Evolutionary conservation across 2,797 vertebrate species (phyloP), one percentile per base, ranked within the genome.

Genomic region (Yasuhikotakia modesta): DNA sequence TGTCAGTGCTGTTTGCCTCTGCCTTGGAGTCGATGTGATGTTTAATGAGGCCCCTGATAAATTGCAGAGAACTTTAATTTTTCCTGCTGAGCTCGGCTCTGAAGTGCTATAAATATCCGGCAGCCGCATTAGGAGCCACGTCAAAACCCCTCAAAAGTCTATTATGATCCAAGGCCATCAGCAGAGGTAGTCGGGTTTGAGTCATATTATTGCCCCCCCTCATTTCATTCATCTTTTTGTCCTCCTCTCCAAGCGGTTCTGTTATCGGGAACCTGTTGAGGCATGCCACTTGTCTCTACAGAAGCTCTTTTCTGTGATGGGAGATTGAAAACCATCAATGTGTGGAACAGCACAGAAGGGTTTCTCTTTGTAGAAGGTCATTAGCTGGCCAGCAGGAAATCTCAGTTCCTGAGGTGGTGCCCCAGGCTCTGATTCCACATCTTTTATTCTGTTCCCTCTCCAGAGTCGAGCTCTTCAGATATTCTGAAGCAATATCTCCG

Each of bases 31-130:
- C 32, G 58, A 61, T 64, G 65, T 52, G 58, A 61, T 82, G 69
- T 83, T 53, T 85, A 85, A 84, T 77, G 76, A 81, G 82, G 53
- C 69, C 39, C 58, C 60, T 79, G 77, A 83, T 82, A 76, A 76
- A 82, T 66, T 22, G 69, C 58, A 46, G 48, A 55, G 13, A 71
- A 70, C 50, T 53, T 70, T 68, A 71, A 71, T 80, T 76, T 78
- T 60, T 78, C 60, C 73, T 68, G 68, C 77, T 22, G 71, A 65
- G 63, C 64, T 55, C 43, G 21, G 72, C 76, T 82, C 63, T 24
- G 52, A 17, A 69, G 21, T 13, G 11, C 76, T 81, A 79, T 83
- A 82, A 82, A 85, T 82, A 82, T 71, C 79, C 67, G 24, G 17
- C 79, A 53, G 70, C 48, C 27, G 24, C 69, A 82, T 82, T 82